Conservation (phyloP, 2,797 vertebrate genomes). For the Onychomys leucogaster region DNA sequence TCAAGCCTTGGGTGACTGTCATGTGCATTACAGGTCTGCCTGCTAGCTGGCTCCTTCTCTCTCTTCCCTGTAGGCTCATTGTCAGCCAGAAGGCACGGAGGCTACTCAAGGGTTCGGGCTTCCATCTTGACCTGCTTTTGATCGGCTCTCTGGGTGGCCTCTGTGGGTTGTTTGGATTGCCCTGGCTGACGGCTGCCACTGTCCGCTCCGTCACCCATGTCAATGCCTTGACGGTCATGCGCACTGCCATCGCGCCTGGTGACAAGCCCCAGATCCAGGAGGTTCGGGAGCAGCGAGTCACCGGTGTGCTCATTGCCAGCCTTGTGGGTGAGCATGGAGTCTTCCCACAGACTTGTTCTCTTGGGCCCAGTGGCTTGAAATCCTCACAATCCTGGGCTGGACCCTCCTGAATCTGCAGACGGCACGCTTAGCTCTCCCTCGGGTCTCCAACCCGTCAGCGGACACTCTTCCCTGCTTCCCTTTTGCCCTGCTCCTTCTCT, state of each 20-base stretch:
- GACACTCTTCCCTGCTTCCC: neutral
- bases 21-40: neutral
- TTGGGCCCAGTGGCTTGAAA: neutral
- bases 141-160: slow-evolving; percentile 95
- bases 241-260: slow-evolving; percentile 96
- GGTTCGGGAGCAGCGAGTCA: slow-evolving; percentile 94
- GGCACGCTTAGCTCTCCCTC: too few species aligned
- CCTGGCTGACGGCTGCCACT: slow-evolving; percentile 97
- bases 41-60: neutral
- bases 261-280: slow-evolving; percentile 94
- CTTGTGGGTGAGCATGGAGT: slow-evolving; percentile 92
- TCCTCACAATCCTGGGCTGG: neutral
- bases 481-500: neutral
- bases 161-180: slow-evolving; percentile 97
- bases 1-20: neutral
- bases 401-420: neutral
- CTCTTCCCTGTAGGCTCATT: slow-evolving; percentile 90
- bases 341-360: neutral
- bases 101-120: slow-evolving; percentile 96
- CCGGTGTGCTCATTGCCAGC: slow-evolving; percentile 93
- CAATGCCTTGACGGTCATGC: slow-evolving; percentile 98
- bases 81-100: slow-evolving; percentile 97
- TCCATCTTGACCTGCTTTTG: slow-evolving; percentile 97
- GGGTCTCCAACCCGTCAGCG: neutral
- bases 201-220: slow-evolving; percentile 98